Base-by-base conservation (phyloP, 2,888 invertebrate genomes). In the Lasioglossum malachurum region DNA sequence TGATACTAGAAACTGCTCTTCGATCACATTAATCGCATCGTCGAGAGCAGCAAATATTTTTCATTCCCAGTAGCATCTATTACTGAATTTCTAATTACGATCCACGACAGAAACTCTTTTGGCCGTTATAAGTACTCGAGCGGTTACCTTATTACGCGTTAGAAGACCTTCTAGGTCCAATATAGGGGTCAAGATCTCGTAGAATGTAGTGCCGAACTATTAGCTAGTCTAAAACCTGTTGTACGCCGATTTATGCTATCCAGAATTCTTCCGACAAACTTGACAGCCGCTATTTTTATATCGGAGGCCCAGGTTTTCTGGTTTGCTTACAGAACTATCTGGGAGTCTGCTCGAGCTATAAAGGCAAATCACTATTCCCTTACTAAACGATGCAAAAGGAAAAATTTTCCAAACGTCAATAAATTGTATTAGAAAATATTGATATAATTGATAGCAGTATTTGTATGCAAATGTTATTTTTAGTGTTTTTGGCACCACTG, bases 351-450 rank as follows among this genome's bases (percentile, higher is more conserved):
- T 53, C 19, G 2, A 23, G 53, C 53, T 53, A 2, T 1, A 53
- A n/a, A 57, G n/a, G n/a, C 3, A 12, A 12, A n/a, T 8, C 57
- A 57, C n/a, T 60, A 12, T 44, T 44, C 44, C 44, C 44, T 44
- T 12, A 12, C 12, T 12, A 12, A 44, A 3, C 44, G 44, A 44
- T 44, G 44, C 3, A 12, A 44, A 44, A 44, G 44, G 12, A 44
- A 44, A 44, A 44, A 44, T 2, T 12, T 44, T 44, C 1, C 27
- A 27, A 27, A 5, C 8, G 0, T 10, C 27, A 60, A 53, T 49
- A 75, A 46, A 60, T 19, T 81, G 53, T 67, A 46, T 46, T 8
- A 4, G 74, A 72, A 79, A 46, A 35, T 72, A 67, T 46, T 67
- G 57, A 38, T 14, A 38, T 78, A 8, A 31, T 79, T 82, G 41